Evolutionary conservation across 2,113 vertebrate genomes (phyloP), one percentile per base, ranked within the genome.

Genomic region (Elaphurus davidianus): DNA sequence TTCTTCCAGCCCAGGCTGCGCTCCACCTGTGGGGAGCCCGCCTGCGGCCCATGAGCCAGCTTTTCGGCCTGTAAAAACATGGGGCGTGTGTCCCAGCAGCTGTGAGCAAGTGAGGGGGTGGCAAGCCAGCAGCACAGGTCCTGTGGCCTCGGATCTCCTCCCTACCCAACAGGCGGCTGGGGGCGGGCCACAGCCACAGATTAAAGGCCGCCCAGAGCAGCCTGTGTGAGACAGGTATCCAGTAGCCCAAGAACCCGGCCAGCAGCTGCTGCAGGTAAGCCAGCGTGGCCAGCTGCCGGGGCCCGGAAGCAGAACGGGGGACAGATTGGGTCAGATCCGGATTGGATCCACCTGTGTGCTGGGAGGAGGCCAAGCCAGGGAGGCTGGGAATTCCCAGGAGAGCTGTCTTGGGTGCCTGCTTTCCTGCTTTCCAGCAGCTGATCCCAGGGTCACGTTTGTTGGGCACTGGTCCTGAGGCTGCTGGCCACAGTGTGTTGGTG

Each of bases 171-270:
- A 60, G 60, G 93, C 5, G 1, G 88, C 96, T 90, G 93, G 96
- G 97, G 97, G 97, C 25, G 91, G 97, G 96, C 85, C 50, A 0
- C 2, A 13, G 74, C 87, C n/a, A 11, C 88, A 91, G 96, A 93
- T 98, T 98, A 98, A 98, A 98, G 96, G 96, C 90, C 0, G 45
- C 96, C 96, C 15, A 25, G 76, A 98, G 96, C 96, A 86, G 97
- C 93, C 98, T 67, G 60, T 90, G 82, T 0, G 10, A 91, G 85
- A 97, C 96, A 95, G 94, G 96, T 98, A 90, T 76, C 90, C 54
- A 91, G 82, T 91, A 97, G 94, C 96, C 64, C 81, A 96, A 93
- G 96, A 95, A 88, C 93, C 91, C 67, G 6, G 94, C 54, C 59
- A 47, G 79, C 25, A 12, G 55, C 93, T 0, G 43, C 87, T 76